These are phyloP conservation scores for Drosophila suzukii DNA, from an alignment of 1,140 invertebrate species.

Conservation along the genomic window DNA sequence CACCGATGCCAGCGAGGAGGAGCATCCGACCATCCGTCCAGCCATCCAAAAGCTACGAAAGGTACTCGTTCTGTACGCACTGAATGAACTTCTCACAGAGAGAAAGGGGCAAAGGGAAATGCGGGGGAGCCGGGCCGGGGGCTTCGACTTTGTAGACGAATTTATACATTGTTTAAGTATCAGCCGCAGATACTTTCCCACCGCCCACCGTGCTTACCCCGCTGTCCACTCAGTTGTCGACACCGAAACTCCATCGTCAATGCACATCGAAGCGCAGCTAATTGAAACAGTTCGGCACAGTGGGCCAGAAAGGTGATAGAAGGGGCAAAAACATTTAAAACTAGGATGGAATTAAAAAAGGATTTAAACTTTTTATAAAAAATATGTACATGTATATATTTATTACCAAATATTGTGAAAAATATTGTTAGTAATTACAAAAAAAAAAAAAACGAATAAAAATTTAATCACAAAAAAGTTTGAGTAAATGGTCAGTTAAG, in stretches of 20 bases:
- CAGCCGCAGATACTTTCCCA: slow-evolving; percentile 61
- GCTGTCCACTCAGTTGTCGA: slow-evolving; percentile 55
- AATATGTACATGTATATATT: too few species aligned
- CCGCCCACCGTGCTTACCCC: slow-evolving; percentile 15
- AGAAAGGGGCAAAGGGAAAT: background rate
- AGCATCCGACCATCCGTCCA: slow-evolving; percentile 14
- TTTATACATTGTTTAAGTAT: slow-evolving; percentile 82
- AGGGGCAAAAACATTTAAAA: background rate
- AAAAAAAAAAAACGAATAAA: too few species aligned
- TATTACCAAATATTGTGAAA: too few species aligned
- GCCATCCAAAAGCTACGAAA: slow-evolving; percentile 29
- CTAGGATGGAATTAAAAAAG: background rate
- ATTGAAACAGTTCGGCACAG: slow-evolving; percentile 74
- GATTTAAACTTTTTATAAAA: too few species aligned
- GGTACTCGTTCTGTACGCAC: slow-evolving; percentile 36
- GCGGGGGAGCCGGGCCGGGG: background rate
- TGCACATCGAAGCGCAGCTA: slow-evolving; percentile 81
- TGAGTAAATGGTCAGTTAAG: too few species aligned
- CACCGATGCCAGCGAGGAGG: slow-evolving; percentile 31
- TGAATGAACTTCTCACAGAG: slow-evolving; percentile 34
- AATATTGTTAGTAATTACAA: too few species aligned
- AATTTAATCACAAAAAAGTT: too few species aligned
- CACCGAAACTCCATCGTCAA: slow-evolving; percentile 68
- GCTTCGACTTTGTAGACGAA: slow-evolving; percentile 70
- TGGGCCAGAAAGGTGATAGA: slow-evolving; percentile 24